Percentiles rank a stretch among this genome's conserved stretches.
These are phyloP conservation scores for Formicarius rufipectus DNA, from an alignment of 2,113 vertebrate genomes.

Conservation along the genomic window DNA sequence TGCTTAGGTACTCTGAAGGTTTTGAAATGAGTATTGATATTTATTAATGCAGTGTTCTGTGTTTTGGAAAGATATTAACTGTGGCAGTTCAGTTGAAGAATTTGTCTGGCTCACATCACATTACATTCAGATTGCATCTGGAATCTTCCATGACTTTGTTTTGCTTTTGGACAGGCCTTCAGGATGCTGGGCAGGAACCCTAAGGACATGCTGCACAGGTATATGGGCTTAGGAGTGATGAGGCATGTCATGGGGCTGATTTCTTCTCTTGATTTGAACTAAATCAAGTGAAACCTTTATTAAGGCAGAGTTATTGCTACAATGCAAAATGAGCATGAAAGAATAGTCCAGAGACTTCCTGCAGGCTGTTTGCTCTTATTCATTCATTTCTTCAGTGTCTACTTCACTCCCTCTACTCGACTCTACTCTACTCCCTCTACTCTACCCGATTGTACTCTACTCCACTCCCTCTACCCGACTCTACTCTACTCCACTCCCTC, in stretches of 20 bases:
- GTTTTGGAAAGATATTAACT: background rate
- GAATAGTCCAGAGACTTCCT: background rate
- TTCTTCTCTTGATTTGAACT: background rate
- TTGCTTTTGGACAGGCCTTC: background rate
- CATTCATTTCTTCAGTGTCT: background rate
- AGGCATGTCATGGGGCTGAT: accelerated
- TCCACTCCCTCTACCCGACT: too few species aligned
- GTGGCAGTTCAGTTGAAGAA: background rate
- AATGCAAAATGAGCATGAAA: background rate
- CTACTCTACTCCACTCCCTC: too few species aligned
- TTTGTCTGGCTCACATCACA: background rate
- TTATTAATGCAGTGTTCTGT: background rate
- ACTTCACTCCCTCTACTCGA: too few species aligned
- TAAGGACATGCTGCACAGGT: background rate
- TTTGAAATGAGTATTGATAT: background rate
- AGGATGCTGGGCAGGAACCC: background rate
- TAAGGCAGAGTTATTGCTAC: background rate
- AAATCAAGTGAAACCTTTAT: background rate
- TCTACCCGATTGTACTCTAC: too few species aligned
- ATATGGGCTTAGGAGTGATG: background rate
- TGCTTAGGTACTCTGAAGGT: background rate
- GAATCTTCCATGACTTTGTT: background rate
- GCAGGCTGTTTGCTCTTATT: background rate
- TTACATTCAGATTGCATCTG: background rate
- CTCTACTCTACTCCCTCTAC: too few species aligned